Evolutionary conservation across 2,888 invertebrate genomes (phyloP), one percentile per base, ranked within the genome.

Genomic region (Rotaria macrura): DNA sequence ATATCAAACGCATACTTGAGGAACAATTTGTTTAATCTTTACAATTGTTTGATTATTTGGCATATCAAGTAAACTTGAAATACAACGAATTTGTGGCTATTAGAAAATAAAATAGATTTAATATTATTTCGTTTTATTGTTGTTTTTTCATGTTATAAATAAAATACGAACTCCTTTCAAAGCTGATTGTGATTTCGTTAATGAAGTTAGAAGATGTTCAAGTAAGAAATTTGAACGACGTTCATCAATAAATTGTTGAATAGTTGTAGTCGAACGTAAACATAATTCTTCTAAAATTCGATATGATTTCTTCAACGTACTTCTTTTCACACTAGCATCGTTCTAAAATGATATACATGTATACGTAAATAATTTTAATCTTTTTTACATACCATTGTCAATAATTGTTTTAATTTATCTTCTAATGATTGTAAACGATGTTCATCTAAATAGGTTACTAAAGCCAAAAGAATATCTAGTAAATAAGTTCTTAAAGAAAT

Each of bases 11-110:
- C n/a, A n/a, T 79, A 79, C 74, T 40, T 43, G 40, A 43, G 74
- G 43, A 25, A 79, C 10, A 79, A 79, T 79, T 79, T 38, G 38
- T 79, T 79, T 38, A 2, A 79, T 23, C 23, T 40, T 79, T 38
- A 25, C 1, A 25, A 79, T 10, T 79, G 74, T 43, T 79, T 79
- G 74, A 43, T 79, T 79, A 40, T 40, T 43, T 4, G 38, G 40
- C 74, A 79, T 79, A 12, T 79, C 74, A 38, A 79, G 38, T 79
- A 79, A 79, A 79, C 43, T 79, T 79, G 74, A 40, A 79, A 79
- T 79, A 43, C 43, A 79, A 23, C 74, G 74, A 79, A 79, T 23
- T 79, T 79, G 74, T 25, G 74, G 25, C 74, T 79, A 79, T n/a
- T 43, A 79, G 23, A 29, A 14, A 25, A 79, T 0, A 9, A 49